Base-by-base conservation (phyloP, 2,113 vertebrate genomes). In the Neomonachus schauinslandi region DNA sequence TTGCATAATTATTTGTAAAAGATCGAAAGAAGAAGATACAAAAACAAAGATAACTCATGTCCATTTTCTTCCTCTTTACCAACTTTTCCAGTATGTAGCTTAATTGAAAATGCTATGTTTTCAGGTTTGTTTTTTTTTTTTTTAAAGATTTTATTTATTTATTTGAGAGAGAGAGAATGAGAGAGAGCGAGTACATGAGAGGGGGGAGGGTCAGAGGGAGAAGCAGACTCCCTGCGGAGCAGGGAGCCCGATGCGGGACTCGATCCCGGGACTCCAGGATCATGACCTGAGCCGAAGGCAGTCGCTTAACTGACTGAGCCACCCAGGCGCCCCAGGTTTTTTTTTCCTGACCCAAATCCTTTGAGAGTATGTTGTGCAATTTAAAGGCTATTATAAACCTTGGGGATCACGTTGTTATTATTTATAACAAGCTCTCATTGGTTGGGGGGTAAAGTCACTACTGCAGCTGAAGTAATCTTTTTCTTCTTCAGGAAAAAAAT, bases 281-380 rank as follows among this genome's bases (percentile, higher is more conserved):
- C n/a, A n/a, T n/a, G n/a, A n/a, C n/a, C n/a, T n/a, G n/a, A n/a
- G n/a, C n/a, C n/a, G n/a, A n/a, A n/a, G n/a, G n/a, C n/a, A n/a
- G n/a, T n/a, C n/a, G n/a, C n/a, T n/a, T n/a, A n/a, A n/a, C n/a
- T n/a, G n/a, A n/a, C n/a, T n/a, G n/a, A n/a, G n/a, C n/a, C n/a
- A n/a, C n/a, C n/a, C n/a, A n/a, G n/a, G n/a, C n/a, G n/a, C n/a
- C n/a, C n/a, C 11, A 19, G 4, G 5, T 28, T 77, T 57, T 53
- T 72, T 53, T 67, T 26, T 11, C 2, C 3, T n/a, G 33, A 82
- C n/a, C 97, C 67, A 85, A 92, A 95, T 91, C 69, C 33, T 28
- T 95, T 74, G 67, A 97, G 89, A 94, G 36, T 61, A 92, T 95
- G 89, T 53, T 94, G 14, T 80, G n/a, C 28, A 82, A 83, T 90